phyloP scores from a whole-genome alignment of 2,113 vertebrate species.

The Sceloporus undulatus region DNA sequence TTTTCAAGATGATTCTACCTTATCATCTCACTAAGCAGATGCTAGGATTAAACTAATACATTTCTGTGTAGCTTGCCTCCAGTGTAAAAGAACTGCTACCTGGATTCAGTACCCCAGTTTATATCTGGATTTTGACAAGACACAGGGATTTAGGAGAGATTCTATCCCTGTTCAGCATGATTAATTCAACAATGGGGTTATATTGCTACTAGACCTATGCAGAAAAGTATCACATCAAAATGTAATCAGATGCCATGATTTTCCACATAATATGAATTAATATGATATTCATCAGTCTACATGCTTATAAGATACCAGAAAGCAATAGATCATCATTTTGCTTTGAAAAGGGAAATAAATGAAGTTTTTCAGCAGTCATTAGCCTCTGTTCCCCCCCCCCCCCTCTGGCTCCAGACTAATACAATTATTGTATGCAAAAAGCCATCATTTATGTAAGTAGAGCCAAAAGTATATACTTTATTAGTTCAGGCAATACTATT shows the following conservation, averaged over 20 bases:
- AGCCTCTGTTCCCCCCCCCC: too few relatives aligned
- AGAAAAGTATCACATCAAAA: not conserved
- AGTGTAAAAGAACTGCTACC: not conserved
- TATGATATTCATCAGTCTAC: not conserved
- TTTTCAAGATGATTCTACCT: not conserved
- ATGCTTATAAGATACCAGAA: not conserved
- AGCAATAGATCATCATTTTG: not conserved
- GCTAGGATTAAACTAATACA: not conserved
- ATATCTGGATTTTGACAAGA: not conserved
- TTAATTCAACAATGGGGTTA: too few relatives aligned
- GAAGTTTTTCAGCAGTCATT: slow-evolving; percentile 13
- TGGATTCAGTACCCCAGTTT: not conserved
- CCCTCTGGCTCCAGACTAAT: slow-evolving; percentile 23
- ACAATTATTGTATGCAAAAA: not conserved
- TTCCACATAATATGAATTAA: not conserved
- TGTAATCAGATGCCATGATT: not conserved
- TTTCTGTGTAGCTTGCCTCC: not conserved
- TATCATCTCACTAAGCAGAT: not conserved
- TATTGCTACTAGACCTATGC: not conserved
- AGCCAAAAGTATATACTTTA: slow-evolving; percentile 23
- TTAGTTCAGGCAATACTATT: not conserved
- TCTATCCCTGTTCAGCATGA: not conserved
- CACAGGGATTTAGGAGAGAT: not conserved
- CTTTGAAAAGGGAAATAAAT: not conserved
- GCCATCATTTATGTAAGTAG: not conserved